Evolutionary conservation across 2,888 invertebrate species (phyloP), one percentile per base, ranked within the genome.

Genomic region (Orgyia antiqua): DNA sequence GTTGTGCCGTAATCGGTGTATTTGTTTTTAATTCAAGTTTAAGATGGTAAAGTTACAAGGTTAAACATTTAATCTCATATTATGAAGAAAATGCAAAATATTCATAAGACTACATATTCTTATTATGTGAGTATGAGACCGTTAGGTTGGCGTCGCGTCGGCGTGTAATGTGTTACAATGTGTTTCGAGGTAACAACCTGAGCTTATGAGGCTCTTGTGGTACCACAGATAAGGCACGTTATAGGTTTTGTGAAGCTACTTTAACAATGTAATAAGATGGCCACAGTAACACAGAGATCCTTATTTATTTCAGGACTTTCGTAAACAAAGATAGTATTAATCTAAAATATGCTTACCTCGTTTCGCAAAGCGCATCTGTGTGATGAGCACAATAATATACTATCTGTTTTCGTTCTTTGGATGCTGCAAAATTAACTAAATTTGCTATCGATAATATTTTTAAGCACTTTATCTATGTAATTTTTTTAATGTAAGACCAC

Each of bases 101-200:
- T 77, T 78, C 73, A 75, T 72, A 74, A 68, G 69, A 63, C 63
- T 68, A 68, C 68, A 69, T 61, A 65, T 70, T 77, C 68, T 74
- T 77, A 77, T 73, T 75, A 79, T 64, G 68, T 65, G 71, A 51
- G 63, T 57, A 70, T 63, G 69, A 58, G 57, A 47, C 60, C 51
- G 68, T 68, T 68, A 66, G 68, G 69, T 68, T 60, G 70, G 63
- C 59, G 68, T 62, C 65, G 65, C 70, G 61, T 60, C 59, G 64
- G 67, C 68, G 74, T 76, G 75, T 82, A 80, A 82, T 79, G 75
- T 78, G 74, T 61, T 75, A 75, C 78, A 80, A 80, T 78, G 76
- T 82, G 77, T 82, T 77, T 63, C 45, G 68, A 76, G 77, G 82
- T 80, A 82, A 77, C 79, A 76, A 78, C 76, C 68, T 70, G 70